A percentile compares a stretch with the other conserved stretches of the same genome.
Evolutionary conservation across 1,140 invertebrate species (phyloP).

Genomic region (Arion vulgaris): DNA sequence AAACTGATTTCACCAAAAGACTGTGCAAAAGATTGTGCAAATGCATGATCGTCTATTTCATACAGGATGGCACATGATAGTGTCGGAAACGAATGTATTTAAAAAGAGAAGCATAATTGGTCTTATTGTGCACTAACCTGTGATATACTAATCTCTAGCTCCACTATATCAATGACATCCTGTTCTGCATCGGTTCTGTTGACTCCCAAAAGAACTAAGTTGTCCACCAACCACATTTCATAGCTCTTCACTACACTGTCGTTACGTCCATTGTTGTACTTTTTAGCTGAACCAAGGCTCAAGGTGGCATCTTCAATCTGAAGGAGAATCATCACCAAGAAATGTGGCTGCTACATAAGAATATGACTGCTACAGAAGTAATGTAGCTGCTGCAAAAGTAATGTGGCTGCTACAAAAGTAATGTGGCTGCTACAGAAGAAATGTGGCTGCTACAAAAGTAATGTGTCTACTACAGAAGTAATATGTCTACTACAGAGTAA

Average conservation of each 20-base stretch:
- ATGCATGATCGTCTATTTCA: too few relatives aligned
- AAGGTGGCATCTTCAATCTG: background rate
- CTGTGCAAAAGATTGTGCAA: too few relatives aligned
- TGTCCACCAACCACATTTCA: constrained; percentile 12
- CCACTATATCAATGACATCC: background rate
- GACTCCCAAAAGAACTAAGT: background rate
- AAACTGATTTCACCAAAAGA: too few relatives aligned
- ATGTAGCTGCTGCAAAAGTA: too few relatives aligned
- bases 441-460: background rate
- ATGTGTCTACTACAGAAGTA: too few relatives aligned
- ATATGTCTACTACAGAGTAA: too few relatives aligned
- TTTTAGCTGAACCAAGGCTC: background rate
- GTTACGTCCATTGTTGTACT: background rate
- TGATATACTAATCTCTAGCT: background rate
- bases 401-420: too few relatives aligned
- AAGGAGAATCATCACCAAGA: too few relatives aligned
- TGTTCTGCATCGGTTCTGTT: background rate
- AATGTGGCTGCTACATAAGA: background rate
- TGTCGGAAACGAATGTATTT: too few relatives aligned
- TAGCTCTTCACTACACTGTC: background rate
- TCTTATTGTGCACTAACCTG: too few relatives aligned
- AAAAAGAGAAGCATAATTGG: too few relatives aligned
- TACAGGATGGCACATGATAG: too few relatives aligned
- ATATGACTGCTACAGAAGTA: background rate
- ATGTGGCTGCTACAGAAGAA: background rate